Evolutionary conservation across 2,888 invertebrate species (phyloP), one percentile per base, ranked within the genome.

Genomic region (Rhogogaster chlorosoma): DNA sequence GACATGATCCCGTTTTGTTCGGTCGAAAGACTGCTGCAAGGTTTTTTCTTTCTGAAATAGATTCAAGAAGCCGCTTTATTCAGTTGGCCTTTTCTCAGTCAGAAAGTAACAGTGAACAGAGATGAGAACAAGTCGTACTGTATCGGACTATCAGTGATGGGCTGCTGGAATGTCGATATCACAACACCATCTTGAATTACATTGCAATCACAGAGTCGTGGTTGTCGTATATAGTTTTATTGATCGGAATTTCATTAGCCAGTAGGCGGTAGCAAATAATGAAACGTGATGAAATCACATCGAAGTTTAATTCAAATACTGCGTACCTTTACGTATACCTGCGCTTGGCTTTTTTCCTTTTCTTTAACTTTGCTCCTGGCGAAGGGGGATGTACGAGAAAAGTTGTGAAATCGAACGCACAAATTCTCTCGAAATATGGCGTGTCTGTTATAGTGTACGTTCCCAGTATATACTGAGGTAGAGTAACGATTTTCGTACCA

Each of bases 401-500:
- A 71, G 22, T 70, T 36, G 70, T 38, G 71, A 42, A 71, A 71
- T 38, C 38, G 67, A 32, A 32, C 29, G 32, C 67, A 71, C 42
- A 71, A 22, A 73, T 73, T 42, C 42, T 42, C 26, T 42, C 26
- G 22, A 73, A 73, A 42, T 73, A 73, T 73, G 71, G 71, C 71
- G 71, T 73, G 71, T 73, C 38, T 38, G 71, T 73, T 67, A 67
- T 32, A 67, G 32, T 32, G 32, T 67, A 67, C 26, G 32, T 32
- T 45, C n/a, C 29, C 77, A 77, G 26, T 77, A 53, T 26, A 18
- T 38, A 32, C 38, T 36, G 29, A n/a, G 61, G 80, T 6, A 61
- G 38, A 61, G 57, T 80, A 80, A 80, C 80, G 57, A 80, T 80
- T 57, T 80, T 80, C 80, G n/a, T 61, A 36, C 49, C n/a, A 77